These are phyloP conservation scores for Dinomys branickii DNA, from an alignment of 2,113 vertebrate species.

Conservation along the genomic window DNA sequence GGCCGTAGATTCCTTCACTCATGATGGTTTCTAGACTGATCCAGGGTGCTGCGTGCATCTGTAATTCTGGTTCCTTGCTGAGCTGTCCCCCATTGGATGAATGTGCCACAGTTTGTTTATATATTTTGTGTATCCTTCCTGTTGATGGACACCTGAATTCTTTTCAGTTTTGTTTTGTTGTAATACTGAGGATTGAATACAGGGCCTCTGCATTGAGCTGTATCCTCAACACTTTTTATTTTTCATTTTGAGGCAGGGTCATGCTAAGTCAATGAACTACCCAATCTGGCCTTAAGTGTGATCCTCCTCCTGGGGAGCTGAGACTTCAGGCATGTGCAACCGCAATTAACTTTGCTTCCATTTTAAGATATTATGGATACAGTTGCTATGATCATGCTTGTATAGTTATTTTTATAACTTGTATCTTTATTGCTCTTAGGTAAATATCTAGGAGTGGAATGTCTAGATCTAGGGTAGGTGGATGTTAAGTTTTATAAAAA, in stretches of 20 bases:
- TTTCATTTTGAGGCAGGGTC: background rate
- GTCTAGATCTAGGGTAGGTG: background rate
- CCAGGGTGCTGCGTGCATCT: background rate
- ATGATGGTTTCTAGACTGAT: background rate
- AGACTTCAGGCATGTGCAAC: background rate
- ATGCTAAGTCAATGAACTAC: background rate
- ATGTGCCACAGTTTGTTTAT: background rate
- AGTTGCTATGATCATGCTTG: background rate
- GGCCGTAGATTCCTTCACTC: background rate
- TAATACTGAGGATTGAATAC: background rate
- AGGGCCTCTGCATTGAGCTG: background rate
- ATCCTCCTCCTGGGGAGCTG: background rate
- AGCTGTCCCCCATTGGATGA: background rate
- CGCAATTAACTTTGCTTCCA: background rate
- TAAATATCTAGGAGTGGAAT: background rate
- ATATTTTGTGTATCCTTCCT: background rate
- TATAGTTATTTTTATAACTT: slow-evolving; percentile 24
- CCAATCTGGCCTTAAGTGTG: background rate
- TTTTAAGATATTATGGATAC: slow-evolving; percentile 15
- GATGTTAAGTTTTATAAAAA: slow-evolving; percentile 28
- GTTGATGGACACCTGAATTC: background rate
- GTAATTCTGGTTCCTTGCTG: background rate
- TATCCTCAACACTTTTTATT: background rate
- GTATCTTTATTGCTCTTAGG: background rate
- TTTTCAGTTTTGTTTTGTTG: background rate